Base-by-base conservation (phyloP, 2,888 invertebrate species). In the Boloria selene region DNA sequence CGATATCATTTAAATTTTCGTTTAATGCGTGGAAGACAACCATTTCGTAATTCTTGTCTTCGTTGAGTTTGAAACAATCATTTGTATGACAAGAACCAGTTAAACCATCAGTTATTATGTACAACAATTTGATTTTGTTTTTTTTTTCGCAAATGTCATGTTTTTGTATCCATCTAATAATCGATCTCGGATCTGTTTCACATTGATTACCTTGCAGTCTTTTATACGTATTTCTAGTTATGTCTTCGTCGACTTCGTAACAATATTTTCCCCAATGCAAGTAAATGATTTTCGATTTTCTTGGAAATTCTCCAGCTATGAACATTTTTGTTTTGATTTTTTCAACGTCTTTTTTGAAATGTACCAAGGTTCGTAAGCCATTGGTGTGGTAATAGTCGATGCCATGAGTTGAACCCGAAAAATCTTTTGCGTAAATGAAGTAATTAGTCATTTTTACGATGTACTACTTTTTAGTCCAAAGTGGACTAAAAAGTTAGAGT, bases 71-170 rank as follows among this genome's bases (percentile, higher is more conserved):
- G 1, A 76, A 71, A 70, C 79, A 79, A 54, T 2, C 16, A 0
- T 61, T 0, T 55, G 50, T 45, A 62, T 70, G 70, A 0, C 2
- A 0, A 1, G 1, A 0, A 14, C 17, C 13, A 16, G 79, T 77
- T 55, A 72, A 13, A 16, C 79, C 80, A 63, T 81, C 78, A 0
- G 81, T 81, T 17, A 80, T 70, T 7, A 80, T 77, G 52, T 79
- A 79, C 17, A 80, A 42, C 51, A 79, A 71, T 26, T 75, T 74
- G 16, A 80, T 77, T 68, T 73, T 72, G 56, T 70, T 44, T 38
- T 70, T 67, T 31, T 72, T 59, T 51, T 18, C 16, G 60, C n/a
- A 5, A 1, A 72, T 66, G 31, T 38, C 10, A 38, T 65, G 61
- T 3, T 14, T 1, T 54, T 53, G 54, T 5, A 65, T 44, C 60